A percentile compares a stretch with the other conserved stretches of the same genome.
phyloP scores from a whole-genome alignment of 2,888 invertebrate genomes.

The Prenolepis imparis region DNA sequence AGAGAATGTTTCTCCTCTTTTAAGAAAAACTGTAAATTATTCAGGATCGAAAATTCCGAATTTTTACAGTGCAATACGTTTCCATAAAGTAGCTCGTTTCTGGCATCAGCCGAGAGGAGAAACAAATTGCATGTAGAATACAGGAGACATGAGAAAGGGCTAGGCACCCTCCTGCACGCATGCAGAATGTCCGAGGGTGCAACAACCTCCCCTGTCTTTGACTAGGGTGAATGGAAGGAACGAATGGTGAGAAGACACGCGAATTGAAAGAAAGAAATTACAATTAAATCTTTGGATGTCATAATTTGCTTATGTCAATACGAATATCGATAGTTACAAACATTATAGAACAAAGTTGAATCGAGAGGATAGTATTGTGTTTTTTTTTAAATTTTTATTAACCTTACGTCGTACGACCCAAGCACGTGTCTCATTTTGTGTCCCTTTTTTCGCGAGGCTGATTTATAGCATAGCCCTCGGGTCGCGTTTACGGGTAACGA shows the following conservation, averaged over 20 bases:
- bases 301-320: not conserved
- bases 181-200: slow-evolving; percentile 75
- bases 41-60: slow-evolving; percentile 65
- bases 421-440: not conserved
- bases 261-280: slow-evolving; percentile 31
- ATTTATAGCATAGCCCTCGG: slow-evolving; percentile 63
- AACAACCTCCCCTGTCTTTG: slow-evolving; percentile 75
- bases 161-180: slow-evolving; percentile 73
- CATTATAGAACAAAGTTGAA: not conserved
- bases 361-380: not conserved
- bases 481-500: slow-evolving; percentile 65
- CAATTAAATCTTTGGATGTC: not conserved
- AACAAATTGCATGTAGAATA: slow-evolving; percentile 69
- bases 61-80: slow-evolving; percentile 56
- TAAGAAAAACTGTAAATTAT: slow-evolving; percentile 7
- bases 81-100: slow-evolving; percentile 48
- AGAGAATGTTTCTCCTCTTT: not conserved
- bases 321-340: not conserved
- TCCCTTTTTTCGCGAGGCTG: slow-evolving; percentile 56
- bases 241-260: slow-evolving; percentile 22
- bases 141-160: slow-evolving; percentile 59
- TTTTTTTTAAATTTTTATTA: not conserved
- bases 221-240: slow-evolving; percentile 51
- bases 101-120: slow-evolving; percentile 61
- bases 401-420: not conserved